Evolutionary conservation across 2,113 vertebrate genomes (phyloP), one percentile per base, ranked within the genome.

Genomic region (Xiphophorus hellerii): DNA sequence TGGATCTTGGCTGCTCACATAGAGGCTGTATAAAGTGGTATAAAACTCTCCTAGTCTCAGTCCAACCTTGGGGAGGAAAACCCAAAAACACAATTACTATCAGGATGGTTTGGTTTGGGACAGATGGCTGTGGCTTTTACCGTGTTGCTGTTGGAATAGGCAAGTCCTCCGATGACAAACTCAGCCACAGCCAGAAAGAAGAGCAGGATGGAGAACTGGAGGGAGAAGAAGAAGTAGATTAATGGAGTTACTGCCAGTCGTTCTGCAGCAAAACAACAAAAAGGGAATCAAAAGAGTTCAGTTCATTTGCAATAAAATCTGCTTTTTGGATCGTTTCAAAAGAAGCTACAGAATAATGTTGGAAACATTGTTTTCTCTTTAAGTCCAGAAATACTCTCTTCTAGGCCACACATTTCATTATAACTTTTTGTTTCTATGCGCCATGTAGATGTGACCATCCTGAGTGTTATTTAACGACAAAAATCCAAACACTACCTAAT

Each of bases 151-250:
- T 3, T 63, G 62, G 67, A 0, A 10, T 83, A 90, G n/a, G 66
- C 85, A 0, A 91, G n/a, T 10, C 87, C 67, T 44, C 88, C 92
- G 11, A 74, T 10, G 5, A 1, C 2, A 0, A 87, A 3, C 17
- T 66, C 83, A 25, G 66, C 64, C 0, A 0, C 0, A 27, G 84
- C 78, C 62, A 93, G 73, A 0, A 90, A 0, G 27, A 22, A 0
- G 77, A 93, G 15, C 3, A 92, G 82, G 5, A 0, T 17, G 0
- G 73, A 48, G 44, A 89, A 93, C 92, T 93, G 80, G 51, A 69
- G 76, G 0, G 22, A 72, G 11, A 62, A 29, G 3, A 68, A 64
- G 12, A 67, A 5, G 22, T 4, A 12, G 31, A 35, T 10, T 33
- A 64, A 20, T 33, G 30, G 2, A 22, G 6, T 6, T 10, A 15